These are phyloP conservation scores for Telmatochromis bifrenatus DNA, from an alignment of 2,113 vertebrate genomes.

Conservation along the genomic window DNA sequence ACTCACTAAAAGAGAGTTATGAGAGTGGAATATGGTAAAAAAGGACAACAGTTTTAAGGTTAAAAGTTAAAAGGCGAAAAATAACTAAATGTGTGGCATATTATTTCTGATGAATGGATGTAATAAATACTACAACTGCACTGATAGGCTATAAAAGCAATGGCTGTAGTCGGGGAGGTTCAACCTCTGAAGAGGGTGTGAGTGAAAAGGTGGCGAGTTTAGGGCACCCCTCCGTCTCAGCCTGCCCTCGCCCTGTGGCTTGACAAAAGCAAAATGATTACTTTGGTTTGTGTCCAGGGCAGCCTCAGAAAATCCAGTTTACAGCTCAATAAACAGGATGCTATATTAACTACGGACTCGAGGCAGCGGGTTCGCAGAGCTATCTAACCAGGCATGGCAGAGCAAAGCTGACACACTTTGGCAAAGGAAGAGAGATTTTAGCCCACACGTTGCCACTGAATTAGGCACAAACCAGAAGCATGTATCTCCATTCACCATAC, in stretches of 20 bases:
- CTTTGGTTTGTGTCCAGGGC: conserved; percentile 44
- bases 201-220: not conserved
- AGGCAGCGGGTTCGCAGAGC: conserved; percentile 20
- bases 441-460: not conserved
- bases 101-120: not conserved
- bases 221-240: not conserved
- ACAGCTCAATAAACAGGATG: conserved; percentile 48
- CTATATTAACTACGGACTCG: conserved; percentile 40
- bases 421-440: not conserved
- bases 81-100: not conserved
- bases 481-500: not conserved
- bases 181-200: not conserved
- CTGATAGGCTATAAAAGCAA: not conserved
- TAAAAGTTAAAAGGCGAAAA: not conserved
- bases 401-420: conserved; percentile 5
- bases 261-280: conserved; percentile 46
- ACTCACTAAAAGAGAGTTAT: not conserved
- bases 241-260: not conserved
- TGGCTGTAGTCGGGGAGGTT: not conserved
- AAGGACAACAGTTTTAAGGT: not conserved
- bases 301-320: conserved; percentile 38
- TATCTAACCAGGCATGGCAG: conserved; percentile 28
- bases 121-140: not conserved
- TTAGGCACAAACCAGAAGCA: not conserved
- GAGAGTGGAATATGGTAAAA: not conserved